Evolutionary conservation across 2,113 vertebrate species (phyloP).

Genomic region (Marmota monax): DNA sequence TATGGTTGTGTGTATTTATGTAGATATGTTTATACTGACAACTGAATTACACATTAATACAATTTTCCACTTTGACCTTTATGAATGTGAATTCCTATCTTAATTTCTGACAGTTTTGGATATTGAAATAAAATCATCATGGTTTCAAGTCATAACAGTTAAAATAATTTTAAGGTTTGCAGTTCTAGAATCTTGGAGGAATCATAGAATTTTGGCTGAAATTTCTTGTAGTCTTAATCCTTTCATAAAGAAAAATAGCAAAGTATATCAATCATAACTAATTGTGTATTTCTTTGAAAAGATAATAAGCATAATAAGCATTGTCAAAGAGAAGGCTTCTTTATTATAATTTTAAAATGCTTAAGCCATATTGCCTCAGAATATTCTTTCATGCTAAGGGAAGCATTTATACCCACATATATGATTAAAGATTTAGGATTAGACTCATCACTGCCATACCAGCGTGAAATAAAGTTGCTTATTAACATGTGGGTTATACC

Average conservation of each 20-base stretch:
- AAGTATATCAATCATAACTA: constrained; percentile 62
- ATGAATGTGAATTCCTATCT: constrained; percentile 37
- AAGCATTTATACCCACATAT: background rate
- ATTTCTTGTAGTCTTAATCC: background rate
- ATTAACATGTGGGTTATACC: background rate
- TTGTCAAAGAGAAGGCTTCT: background rate
- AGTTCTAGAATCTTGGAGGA: background rate
- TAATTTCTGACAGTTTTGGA: constrained; percentile 22
- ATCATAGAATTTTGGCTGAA: constrained; percentile 6
- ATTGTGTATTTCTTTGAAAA: constrained; percentile 67
- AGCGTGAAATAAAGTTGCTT: constrained; percentile 16
- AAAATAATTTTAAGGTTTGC: background rate
- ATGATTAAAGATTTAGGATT: constrained; percentile 8
- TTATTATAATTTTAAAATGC: background rate
- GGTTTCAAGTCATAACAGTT: constrained; percentile 26
- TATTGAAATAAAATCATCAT: constrained; percentile 55
- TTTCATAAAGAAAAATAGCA: constrained; percentile 41
- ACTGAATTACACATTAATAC: background rate
- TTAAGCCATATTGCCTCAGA: background rate
- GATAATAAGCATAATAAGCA: constrained; percentile 28
- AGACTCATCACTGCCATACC: background rate
- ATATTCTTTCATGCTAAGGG: background rate
- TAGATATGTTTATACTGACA: constrained; percentile 17
- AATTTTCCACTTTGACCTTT: background rate
- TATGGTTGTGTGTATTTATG: background rate